Base-by-base conservation (phyloP, 23 tunicate species). In the Ciona savignyi region DNA sequence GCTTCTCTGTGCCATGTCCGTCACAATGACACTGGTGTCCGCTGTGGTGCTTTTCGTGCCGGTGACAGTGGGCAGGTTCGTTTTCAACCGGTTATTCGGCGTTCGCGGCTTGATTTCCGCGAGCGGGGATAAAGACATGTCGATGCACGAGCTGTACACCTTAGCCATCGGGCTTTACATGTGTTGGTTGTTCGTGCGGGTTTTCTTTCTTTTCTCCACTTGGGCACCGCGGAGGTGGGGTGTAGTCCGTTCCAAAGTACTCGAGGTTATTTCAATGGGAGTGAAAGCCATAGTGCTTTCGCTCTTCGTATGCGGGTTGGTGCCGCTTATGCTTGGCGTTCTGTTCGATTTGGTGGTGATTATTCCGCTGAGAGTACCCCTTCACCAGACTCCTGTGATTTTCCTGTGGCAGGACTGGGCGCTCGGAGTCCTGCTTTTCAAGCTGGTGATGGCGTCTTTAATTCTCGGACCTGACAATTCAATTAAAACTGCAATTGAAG, bases 381-480 rank as follows among this genome's bases (percentile, higher is more conserved):
- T 67, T 2, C 72, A 82, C 23, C 84, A 88, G 65, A 82, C 96
- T 25, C 96, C 96, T 19, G 35, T 88, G 6, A 74, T 78, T 4
- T 62, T 74, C 27, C n/a, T 86, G 32, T 86, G 81, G 85, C 85
- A 86, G 31, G 96, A 88, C 62, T 88, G 96, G 96, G 96, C 85
- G 0, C 63, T 83, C 1, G 96, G 96, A 27, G 60, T 82, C 34
- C 30, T 88, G 32, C 20, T 81, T 21, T 66, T 68, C 26, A 83
- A 77, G 29, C 62, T 88, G 1, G 32, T 49, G 21, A 56, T 82
- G 27, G 88, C 80, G 0, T 28, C 34, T 21, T 26, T 86, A 11
- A 21, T 83, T 22, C 56, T 88, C 0, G 96, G 88, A 1, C 96
- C 96, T 0, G 34, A 76, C 25, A 76, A 49, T 33, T 68, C 83